Percentiles rank a stretch among this genome's conserved stretches.
These are phyloP conservation scores for Berghia stephanieae DNA, from an alignment of 1,140 invertebrate species.

Conservation along the genomic window DNA sequence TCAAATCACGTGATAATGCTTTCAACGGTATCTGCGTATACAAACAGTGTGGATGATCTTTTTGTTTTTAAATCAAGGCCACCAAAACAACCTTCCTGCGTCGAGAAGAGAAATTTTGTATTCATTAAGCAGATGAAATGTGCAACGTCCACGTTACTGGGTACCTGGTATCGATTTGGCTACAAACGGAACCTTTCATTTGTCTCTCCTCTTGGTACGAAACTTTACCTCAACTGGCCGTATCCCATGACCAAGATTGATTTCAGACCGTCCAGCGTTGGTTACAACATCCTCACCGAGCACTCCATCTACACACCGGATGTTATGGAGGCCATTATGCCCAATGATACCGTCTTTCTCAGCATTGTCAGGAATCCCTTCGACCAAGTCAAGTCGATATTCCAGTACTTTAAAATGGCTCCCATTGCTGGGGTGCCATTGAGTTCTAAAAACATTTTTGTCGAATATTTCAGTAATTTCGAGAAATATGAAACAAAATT, in stretches of 20 bases:
- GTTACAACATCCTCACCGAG: constrained; percentile 54
- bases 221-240: constrained; percentile 55
- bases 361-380: constrained; percentile 59
- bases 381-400: constrained; percentile 52
- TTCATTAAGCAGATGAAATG: constrained; percentile 55
- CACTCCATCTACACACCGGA: constrained; percentile 56
- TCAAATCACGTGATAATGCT: too few species aligned
- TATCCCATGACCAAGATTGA: constrained; percentile 42
- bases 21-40: too few species aligned
- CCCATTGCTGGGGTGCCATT: constrained; percentile 32
- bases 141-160: constrained; percentile 46
- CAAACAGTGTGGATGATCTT: too few species aligned
- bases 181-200: constrained; percentile 44
- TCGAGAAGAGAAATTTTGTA: constrained; percentile 44
- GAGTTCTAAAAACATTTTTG: constrained; percentile 24
- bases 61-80: too few species aligned
- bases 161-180: constrained; percentile 43
- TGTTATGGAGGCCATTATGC: constrained; percentile 50
- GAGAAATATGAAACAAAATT: constrained; percentile 51
- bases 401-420: constrained; percentile 52
- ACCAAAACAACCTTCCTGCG: too few species aligned
- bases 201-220: constrained; percentile 39
- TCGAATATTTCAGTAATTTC: constrained; percentile 52
- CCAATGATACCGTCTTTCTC: constrained; percentile 48
- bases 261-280: constrained; percentile 38